Evolutionary conservation across 2,888 invertebrate genomes (phyloP).

Genomic region (Drosophila merina): DNA sequence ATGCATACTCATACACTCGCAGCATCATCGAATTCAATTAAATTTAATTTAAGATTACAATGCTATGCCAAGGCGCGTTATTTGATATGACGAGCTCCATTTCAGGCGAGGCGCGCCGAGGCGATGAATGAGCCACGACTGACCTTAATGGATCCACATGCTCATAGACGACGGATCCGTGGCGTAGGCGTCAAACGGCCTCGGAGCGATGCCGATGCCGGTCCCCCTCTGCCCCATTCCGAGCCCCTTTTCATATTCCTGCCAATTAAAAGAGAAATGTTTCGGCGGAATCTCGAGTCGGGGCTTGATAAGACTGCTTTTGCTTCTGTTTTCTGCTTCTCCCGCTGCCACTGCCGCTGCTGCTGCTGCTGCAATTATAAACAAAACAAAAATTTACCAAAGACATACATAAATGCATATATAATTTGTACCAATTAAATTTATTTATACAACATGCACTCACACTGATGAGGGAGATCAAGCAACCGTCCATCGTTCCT

Average conservation of each 20-base stretch:
- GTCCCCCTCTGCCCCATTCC: slow-evolving; percentile 4
- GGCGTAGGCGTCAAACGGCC: slow-evolving; percentile 44
- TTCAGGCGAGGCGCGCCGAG: slow-evolving; percentile 31
- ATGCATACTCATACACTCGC: slow-evolving; percentile 22
- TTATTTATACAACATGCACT: slow-evolving; percentile 54
- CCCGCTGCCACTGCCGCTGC: slow-evolving; percentile 3
- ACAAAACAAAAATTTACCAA: slow-evolving; percentile 47
- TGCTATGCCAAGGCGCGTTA: slow-evolving; percentile 56
- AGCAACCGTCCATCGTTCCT: not conserved
- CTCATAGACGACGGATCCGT: slow-evolving; percentile 39
- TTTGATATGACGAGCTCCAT: slow-evolving; percentile 47
- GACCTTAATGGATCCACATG: slow-evolving; percentile 79
- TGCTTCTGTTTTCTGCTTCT: slow-evolving; percentile 31
- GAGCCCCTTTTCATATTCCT: slow-evolving; percentile 10
- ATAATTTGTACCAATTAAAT: slow-evolving; percentile 76
- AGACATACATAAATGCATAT: slow-evolving; percentile 35
- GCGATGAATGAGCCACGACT: slow-evolving; percentile 68
- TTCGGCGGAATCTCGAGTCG: slow-evolving; percentile 21
- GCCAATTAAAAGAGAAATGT: slow-evolving; percentile 42
- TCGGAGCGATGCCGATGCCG: slow-evolving; percentile 38
- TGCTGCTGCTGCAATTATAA: slow-evolving; percentile 62
- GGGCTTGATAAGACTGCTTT: slow-evolving; percentile 36
- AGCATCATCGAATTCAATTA: slow-evolving; percentile 80
- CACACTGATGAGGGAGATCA: slow-evolving; percentile 33
- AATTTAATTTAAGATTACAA: slow-evolving; percentile 82